Base-by-base conservation (phyloP, 2,113 vertebrate genomes). In the Elgaria multicarinata region DNA sequence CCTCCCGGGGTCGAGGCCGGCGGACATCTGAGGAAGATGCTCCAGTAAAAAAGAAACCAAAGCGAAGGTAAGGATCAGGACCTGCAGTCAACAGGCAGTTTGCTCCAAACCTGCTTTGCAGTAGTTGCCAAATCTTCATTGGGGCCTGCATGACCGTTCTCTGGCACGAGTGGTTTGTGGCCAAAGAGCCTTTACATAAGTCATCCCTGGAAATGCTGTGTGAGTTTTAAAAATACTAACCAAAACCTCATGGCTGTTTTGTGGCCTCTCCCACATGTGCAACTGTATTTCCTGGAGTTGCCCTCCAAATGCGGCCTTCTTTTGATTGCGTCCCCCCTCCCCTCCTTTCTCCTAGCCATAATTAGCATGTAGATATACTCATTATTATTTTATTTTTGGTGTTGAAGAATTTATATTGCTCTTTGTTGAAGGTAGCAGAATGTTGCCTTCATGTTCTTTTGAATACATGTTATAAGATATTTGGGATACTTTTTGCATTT, bases 31-130 rank as follows among this genome's bases (percentile, higher is more conserved):
- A 99, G 86, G 99, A 99, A 86, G 99, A 99, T 7, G 98, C 98
- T 10, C 98, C 98, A 2, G 98, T 96, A 95, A 99, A 99, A 95
- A 99, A 99, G 96, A 99, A 99, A 85, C 97, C 98, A 0, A 99
- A 99, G 96, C 98, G 97, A 96, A 98, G 98, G 99, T 99, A 95
- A 95, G 96, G 46, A n/a, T 74, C 28, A 53, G 42, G 50, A 44
- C 5, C 44, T 46, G 53, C 7, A 36, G 18, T 36, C 13, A 18
- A 44, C 2, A 62, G 3, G 36, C 36, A 80, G 26, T 1, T 5
- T 18, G 31, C 5, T n/a, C 2, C 33, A 28, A 33, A 50, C 6
- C 46, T 50, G n/a, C 24, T 20, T 85, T 62, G n/a, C 18, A 71
- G 18, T 71, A 62, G 78, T 67, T 36, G 22, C 22, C 53, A 81